Evolutionary conservation across 2,888 invertebrate genomes (phyloP).

Genomic region (Drosophila lacicola): DNA sequence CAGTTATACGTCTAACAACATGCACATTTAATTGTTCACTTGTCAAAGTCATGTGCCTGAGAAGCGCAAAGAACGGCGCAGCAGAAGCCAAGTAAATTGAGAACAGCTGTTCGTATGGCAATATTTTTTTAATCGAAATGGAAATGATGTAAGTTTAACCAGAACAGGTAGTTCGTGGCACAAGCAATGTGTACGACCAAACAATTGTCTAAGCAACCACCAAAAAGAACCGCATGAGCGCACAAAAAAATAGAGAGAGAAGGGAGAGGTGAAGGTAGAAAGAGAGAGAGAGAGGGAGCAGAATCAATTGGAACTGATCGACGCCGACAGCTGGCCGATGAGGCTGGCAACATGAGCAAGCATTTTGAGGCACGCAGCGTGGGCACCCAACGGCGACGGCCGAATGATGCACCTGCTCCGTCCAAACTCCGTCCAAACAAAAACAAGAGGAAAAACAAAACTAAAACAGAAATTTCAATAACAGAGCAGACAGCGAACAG

Average conservation of each 20-base stretch:
- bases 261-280: constrained; percentile 1
- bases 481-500: constrained; percentile 6
- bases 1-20: no score
- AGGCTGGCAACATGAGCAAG: constrained; percentile 58
- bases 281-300: constrained; percentile 5
- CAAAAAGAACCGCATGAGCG: constrained; percentile 6
- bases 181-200: constrained; percentile 7
- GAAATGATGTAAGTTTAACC: constrained; percentile 14
- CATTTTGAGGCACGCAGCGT: constrained; percentile 71
- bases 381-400: constrained; percentile 50
- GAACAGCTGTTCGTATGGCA: constrained; percentile 22
- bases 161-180: constrained; percentile 28
- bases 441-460: background rate
- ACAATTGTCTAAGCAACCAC: constrained; percentile 36
- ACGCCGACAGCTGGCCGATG: constrained; percentile 63
- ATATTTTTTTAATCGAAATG: constrained; percentile 6
- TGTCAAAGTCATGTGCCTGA: background rate
- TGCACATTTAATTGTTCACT: background rate
- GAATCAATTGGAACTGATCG: constrained; percentile 62
- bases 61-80: constrained; percentile 2
- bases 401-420: constrained; percentile 64
- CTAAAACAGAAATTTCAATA: constrained; percentile 9
- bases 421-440: background rate
- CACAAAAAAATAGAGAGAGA: constrained; percentile 5
- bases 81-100: constrained; percentile 4